phyloP scores from a whole-genome alignment of 2,113 vertebrate species.

The Numida meleagris region DNA sequence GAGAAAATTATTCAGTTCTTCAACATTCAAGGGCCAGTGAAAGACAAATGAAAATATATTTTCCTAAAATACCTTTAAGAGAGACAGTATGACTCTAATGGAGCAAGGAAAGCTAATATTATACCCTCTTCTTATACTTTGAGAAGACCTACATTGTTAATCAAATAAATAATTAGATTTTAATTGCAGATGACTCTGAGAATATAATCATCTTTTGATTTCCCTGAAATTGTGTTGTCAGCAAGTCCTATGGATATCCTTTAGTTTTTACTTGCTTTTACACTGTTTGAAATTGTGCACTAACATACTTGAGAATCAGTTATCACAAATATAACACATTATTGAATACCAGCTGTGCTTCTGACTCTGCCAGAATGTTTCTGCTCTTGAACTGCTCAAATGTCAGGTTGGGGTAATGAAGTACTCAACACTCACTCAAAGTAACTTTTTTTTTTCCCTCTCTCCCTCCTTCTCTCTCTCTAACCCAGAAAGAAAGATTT shows the following conservation, averaged over 20 bases:
- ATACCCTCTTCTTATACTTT: background rate
- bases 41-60: background rate
- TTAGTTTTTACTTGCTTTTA: background rate
- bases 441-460: background rate
- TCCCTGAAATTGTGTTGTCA: background rate
- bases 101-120: background rate
- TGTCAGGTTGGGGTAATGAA: constrained; percentile 10
- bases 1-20: constrained; percentile 24
- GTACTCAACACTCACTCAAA: background rate
- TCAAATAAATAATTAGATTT: background rate
- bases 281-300: background rate
- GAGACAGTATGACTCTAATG: background rate
- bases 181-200: background rate
- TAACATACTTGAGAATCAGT: constrained; percentile 7
- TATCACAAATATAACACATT: constrained; percentile 18
- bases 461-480: background rate
- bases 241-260: background rate
- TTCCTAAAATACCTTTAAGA: background rate
- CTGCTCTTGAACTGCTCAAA: background rate
- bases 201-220: background rate
- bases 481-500: background rate
- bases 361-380: constrained; percentile 31
- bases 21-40: background rate
- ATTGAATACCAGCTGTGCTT: constrained; percentile 32
- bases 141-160: background rate